These are phyloP conservation scores for Scrobipalpa costella DNA, from an alignment of 2,888 invertebrate species.

Conservation along the genomic window DNA sequence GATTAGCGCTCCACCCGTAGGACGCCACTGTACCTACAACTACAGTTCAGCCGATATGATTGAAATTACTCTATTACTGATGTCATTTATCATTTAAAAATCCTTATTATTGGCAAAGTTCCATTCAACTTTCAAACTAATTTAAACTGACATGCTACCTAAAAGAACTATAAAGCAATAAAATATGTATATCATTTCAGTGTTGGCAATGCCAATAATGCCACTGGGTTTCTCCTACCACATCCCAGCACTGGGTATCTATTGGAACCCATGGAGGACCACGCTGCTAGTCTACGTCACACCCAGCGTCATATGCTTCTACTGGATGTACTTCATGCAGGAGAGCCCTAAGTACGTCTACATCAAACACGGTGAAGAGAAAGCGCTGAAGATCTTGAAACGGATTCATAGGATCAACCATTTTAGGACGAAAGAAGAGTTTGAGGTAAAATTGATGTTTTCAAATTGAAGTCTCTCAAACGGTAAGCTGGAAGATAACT, in stretches of 20 bases:
- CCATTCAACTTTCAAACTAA: too few relatives aligned
- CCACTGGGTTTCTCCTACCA: constrained; percentile 73
- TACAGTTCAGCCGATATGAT: neutral
- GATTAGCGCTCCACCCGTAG: too few relatives aligned
- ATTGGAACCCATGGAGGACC: constrained; percentile 87
- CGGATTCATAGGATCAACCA: constrained; percentile 58
- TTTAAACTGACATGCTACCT: too few relatives aligned
- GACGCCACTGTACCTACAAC: too few relatives aligned
- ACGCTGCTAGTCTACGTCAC: constrained; percentile 84
- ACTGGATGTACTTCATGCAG: constrained; percentile 81
- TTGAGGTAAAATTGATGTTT: too few relatives aligned
- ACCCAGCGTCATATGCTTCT: constrained; percentile 82
- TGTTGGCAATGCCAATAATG: constrained; percentile 83
- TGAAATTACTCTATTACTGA: too few relatives aligned
- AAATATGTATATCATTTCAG: constrained; percentile 51
- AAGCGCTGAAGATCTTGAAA: constrained; percentile 73
- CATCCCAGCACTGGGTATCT: constrained; percentile 67
- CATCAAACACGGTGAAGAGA: constrained; percentile 77
- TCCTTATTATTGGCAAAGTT: too few relatives aligned
- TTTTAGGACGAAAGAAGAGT: constrained; percentile 42
- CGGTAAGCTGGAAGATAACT: too few relatives aligned
- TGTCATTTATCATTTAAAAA: too few relatives aligned
- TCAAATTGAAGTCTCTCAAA: too few relatives aligned
- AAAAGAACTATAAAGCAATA: too few relatives aligned
- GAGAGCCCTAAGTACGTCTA: constrained; percentile 90